phyloP scores from a whole-genome alignment of 2,113 vertebrate species.

The Percopsis transmontana region DNA sequence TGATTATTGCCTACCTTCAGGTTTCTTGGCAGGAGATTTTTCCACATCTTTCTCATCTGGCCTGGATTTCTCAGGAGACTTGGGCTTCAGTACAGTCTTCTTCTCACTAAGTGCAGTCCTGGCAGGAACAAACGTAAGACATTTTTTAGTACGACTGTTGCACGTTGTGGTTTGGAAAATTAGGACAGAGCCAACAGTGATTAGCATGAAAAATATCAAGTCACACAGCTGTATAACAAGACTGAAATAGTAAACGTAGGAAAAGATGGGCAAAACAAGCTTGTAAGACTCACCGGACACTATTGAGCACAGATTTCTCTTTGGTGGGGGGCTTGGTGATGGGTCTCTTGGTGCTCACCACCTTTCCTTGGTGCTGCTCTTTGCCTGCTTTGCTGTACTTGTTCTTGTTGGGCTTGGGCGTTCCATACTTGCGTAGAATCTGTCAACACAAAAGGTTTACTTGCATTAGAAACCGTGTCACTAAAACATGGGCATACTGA shows the following conservation, averaged over 20 bases:
- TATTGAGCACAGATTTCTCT: constrained; percentile 92
- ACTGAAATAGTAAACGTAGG: not conserved
- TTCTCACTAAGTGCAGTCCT: constrained; percentile 97
- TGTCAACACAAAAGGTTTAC: constrained; percentile 41
- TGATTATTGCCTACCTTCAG: constrained; percentile 81
- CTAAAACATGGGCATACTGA: not conserved
- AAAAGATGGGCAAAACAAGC: not conserved
- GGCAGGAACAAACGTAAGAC: constrained; percentile 20
- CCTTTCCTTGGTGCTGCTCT: constrained; percentile 94
- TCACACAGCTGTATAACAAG: not conserved
- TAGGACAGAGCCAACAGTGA: not conserved
- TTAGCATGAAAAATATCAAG: not conserved
- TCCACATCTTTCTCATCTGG: constrained; percentile 96
- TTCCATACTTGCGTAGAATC: constrained; percentile 95
- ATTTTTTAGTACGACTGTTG: not conserved
- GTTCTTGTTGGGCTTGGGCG: constrained; percentile 92
- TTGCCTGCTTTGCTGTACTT: constrained; percentile 94
- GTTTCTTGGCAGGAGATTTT: constrained; percentile 95
- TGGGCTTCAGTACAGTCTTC: constrained; percentile 92
- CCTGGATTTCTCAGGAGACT: constrained; percentile 93
- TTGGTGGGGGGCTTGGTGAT: constrained; percentile 91
- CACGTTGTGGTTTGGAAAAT: not conserved
- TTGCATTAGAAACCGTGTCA: not conserved
- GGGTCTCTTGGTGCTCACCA: constrained; percentile 94
- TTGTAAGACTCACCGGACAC: constrained; percentile 83